phyloP scores from a whole-genome alignment of 2,888 invertebrate species.

The Metopia argyrocephala region DNA sequence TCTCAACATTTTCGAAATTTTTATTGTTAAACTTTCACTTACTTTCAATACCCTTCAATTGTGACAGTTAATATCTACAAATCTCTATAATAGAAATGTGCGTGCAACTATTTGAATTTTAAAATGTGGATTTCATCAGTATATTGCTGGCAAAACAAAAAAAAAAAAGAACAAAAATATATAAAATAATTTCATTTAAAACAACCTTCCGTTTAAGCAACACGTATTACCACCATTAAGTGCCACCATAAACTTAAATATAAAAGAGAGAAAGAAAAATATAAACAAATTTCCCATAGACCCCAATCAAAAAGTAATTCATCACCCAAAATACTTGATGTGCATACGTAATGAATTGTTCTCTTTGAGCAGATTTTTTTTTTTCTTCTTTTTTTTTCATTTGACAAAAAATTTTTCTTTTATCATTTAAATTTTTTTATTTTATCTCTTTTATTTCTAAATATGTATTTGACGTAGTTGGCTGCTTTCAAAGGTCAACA shows the following conservation, averaged over 20 bases:
- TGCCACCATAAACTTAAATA: neutral
- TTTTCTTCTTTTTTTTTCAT: neutral
- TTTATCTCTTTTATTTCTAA: neutral
- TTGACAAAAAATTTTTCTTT: neutral
- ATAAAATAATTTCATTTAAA: slow-evolving; percentile 32
- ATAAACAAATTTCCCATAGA: slow-evolving; percentile 28
- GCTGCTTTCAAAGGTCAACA: neutral
- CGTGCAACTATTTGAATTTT: slow-evolving; percentile 47
- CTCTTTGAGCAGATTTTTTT: neutral
- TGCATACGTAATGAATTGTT: slow-evolving; percentile 44
- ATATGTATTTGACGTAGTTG: neutral
- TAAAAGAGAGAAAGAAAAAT: neutral
- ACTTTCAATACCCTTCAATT: slow-evolving; percentile 15
- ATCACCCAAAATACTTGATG: slow-evolving; percentile 41
- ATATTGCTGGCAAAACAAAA: slow-evolving; percentile 29
- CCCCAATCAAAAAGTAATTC: slow-evolving; percentile 48
- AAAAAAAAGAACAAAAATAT: too few species aligned
- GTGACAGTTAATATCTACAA: slow-evolving; percentile 5
- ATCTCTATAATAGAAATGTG: slow-evolving; percentile 5
- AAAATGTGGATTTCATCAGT: neutral
- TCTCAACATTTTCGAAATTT: neutral
- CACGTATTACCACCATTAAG: neutral
- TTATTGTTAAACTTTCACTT: slow-evolving; percentile 35
- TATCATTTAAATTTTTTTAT: neutral
- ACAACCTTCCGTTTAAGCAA: slow-evolving; percentile 11